Conservation (phyloP, 2,888 invertebrate species). For the Cabera pusaria region DNA sequence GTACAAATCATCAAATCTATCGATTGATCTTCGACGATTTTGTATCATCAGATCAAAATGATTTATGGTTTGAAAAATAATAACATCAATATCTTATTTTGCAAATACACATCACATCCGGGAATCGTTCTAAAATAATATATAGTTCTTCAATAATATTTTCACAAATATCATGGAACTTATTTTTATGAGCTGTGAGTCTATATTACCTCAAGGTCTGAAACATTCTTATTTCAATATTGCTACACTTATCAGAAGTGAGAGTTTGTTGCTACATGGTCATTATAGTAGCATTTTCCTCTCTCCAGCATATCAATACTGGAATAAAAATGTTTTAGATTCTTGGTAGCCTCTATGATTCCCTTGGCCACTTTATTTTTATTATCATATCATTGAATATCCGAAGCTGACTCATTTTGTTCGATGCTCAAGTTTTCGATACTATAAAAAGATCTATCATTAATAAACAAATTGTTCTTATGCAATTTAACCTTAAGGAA, state of each 20-base stretch:
- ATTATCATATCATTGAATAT: conserved; percentile 14
- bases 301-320: too few species aligned
- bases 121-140: conserved; percentile 16
- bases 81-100: conserved; percentile 2
- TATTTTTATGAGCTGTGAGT: conserved; percentile 11
- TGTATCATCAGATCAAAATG: too few species aligned
- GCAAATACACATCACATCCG: conserved; percentile 15
- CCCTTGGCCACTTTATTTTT: conserved; percentile 18
- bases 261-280: too few species aligned
- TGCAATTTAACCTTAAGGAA: conserved; percentile 16
- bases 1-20: conserved; percentile 1
- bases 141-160: conserved; percentile 17
- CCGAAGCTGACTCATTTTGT: conserved; percentile 17
- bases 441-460: conserved; percentile 17
- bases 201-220: too few species aligned
- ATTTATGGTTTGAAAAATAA: too few species aligned
- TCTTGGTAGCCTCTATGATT: too few species aligned
- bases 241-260: too few species aligned
- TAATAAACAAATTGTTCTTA: conserved; percentile 12
- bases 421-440: conserved; percentile 14
- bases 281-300: too few species aligned
- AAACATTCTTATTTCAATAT: too few species aligned
- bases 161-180: conserved; percentile 8
- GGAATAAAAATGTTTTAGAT: too few species aligned
- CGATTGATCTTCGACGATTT: conserved; percentile 5